Evolutionary conservation across 2,888 invertebrate species (phyloP), one percentile per base, ranked within the genome.

Genomic region (Erannis defoliaria): DNA sequence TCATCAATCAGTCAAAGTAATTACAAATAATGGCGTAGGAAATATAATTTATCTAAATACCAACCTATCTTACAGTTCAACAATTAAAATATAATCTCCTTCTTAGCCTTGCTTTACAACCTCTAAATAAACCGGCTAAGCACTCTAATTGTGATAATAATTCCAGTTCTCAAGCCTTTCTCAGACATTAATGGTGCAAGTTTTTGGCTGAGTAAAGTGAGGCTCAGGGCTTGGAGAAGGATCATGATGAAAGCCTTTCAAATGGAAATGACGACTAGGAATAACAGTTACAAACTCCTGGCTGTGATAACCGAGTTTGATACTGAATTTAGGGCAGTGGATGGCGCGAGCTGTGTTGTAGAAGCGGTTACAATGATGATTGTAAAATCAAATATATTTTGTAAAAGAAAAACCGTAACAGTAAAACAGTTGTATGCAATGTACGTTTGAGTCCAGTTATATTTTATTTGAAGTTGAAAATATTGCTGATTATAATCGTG

Each of bases 251-350:
- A 61, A 58, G 53, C 29, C 53, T 59, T 61, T 57, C 51, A 61
- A 66, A 71, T 70, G 73, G 71, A 78, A 76, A 78, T 78, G 75
- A 79, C 75, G 74, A 73, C 79, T 76, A 76, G 76, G 74, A 82
- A 82, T 85, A 78, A 82, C 81, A 76, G 80, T 84, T 80, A 77
- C 76, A 74, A 84, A 85, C 81, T 84, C 74, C 69, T 68, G 74
- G 70, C 51, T 63, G 68, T 76, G 82, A 84, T 85, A 85, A 79
- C 76, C 67, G 68, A 73, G 72, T 69, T 78, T 76, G 75, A 73
- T 75, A 73, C 76, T 78, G 73, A 79, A 68, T 74, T 75, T 73
- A 55, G 46, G 19, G 23, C 38, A 64, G 21, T 14, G 12, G 4
- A 8, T 29, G 56, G 56, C 16, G 5, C 42, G 66, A 66, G 64